Base-by-base conservation (phyloP, 2,797 vertebrate genomes). In the Mastacembelus armatus region DNA sequence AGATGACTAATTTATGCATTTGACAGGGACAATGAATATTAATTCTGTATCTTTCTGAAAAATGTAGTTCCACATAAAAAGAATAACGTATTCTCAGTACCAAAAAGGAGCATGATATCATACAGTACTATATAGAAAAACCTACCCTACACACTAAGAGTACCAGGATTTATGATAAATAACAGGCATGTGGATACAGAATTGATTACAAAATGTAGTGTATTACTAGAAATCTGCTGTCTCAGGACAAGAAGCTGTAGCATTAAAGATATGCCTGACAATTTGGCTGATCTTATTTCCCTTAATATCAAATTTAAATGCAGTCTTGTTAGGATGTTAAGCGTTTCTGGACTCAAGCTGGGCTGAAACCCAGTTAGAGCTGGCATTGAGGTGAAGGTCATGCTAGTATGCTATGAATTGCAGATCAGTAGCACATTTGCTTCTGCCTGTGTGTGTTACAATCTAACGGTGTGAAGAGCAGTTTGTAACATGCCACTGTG, bases 371-470 rank as follows among this genome's bases (percentile, higher is more conserved):
- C 48, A 60, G 66, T 24, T 10, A 62, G 58, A 55, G 43, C 45
- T 67, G 66, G 67, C 71, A 35, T 22, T 57, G 70, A 80, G 71
- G 72, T 83, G 77, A 89, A 88, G 74, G 88, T 86, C 69, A 65
- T 2, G 10, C 38, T 22, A n/a, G 43, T 36, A 56, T 56, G 54
- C 49, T 73, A 67, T 81, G 83, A 85, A 78, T 56, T 80, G 78
- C 73, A 84, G 71, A 85, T 74, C 3, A 48, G 22, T 10, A n/a
- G 38, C 43, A n/a, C 47, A 40, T 77, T 79, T n/a, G 83, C 80
- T 79, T 83, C 77, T 73, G 60, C 66, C 75, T 66, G 40, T 77
- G 73, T 42, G 70, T 75, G 62, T n/a, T n/a, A n/a, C n/a, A n/a
- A n/a, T n/a, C n/a, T n/a, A 68, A 42, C 18, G 49, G 66, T 62